Conservation (phyloP, 2,113 vertebrate genomes). For the Neogobius melanostomus region DNA sequence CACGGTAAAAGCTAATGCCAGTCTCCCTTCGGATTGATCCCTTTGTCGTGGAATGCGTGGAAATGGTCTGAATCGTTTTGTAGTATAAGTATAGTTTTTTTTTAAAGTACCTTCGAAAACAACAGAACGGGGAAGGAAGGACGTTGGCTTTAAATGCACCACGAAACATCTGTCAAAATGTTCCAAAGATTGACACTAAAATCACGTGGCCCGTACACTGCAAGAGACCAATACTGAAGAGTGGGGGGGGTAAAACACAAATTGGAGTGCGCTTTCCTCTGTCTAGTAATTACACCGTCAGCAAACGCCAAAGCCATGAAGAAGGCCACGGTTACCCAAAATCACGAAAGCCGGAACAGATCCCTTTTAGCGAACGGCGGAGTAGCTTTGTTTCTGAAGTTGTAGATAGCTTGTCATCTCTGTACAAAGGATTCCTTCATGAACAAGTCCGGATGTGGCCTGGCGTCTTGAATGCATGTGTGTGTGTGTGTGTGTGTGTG, state of each 20-base stretch:
- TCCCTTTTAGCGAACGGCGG: constrained; percentile 90
- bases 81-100: constrained; percentile 26
- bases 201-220: constrained; percentile 72
- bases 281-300: constrained; percentile 83
- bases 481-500: constrained; percentile 39
- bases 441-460: constrained; percentile 80
- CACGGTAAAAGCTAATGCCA: constrained; percentile 36
- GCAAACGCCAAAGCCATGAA: constrained; percentile 79
- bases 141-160: constrained; percentile 58
- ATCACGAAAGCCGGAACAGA: constrained; percentile 87
- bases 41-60: constrained; percentile 73
- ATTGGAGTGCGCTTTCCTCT: constrained; percentile 75
- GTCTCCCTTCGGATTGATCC: constrained; percentile 62
- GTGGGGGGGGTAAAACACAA: constrained; percentile 22
- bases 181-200: constrained; percentile 79
- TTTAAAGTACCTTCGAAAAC: constrained; percentile 75
- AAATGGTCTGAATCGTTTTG: constrained; percentile 52
- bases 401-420: constrained; percentile 74
- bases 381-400: constrained; percentile 69
- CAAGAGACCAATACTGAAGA: constrained; percentile 56
- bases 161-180: constrained; percentile 68
- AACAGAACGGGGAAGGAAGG: constrained; percentile 42
- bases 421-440: constrained; percentile 86
- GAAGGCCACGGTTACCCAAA: constrained; percentile 86
- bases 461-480: constrained; percentile 55